A percentile compares a stretch with the other conserved stretches of the same genome.
Evolutionary conservation across 1,140 invertebrate genomes (phyloP).

Genomic region (Lasioglossum albipes): DNA sequence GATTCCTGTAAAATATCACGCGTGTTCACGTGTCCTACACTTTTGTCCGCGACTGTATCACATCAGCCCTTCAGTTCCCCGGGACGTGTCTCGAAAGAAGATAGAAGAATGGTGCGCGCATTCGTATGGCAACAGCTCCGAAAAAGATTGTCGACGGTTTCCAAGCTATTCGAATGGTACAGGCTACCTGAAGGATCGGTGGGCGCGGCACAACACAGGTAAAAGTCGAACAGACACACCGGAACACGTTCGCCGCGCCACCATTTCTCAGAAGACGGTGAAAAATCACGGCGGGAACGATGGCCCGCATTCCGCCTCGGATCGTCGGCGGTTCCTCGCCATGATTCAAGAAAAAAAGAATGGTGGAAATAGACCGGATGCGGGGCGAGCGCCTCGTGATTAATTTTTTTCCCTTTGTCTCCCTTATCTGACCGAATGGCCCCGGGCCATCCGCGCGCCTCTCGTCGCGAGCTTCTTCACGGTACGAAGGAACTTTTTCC

Average conservation of each 20-base stretch:
- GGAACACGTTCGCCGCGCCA: conserved; percentile 18
- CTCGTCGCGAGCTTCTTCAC: conserved; percentile 13
- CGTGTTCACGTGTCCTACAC: too few species aligned
- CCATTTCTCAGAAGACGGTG: conserved; percentile 60
- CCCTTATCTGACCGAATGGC: conserved; percentile 44
- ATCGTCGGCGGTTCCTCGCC: conserved; percentile 40
- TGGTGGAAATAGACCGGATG: conserved; percentile 62
- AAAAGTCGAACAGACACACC: conserved; percentile 27
- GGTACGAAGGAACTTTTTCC: background rate
- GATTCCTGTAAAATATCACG: too few species aligned
- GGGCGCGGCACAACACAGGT: conserved; percentile 17
- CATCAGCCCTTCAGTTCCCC: background rate
- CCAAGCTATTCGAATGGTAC: background rate
- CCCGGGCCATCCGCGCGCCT: background rate
- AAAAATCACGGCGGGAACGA: conserved; percentile 65
- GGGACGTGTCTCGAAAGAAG: too few species aligned
- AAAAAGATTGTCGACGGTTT: conserved; percentile 22
- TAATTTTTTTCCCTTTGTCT: conserved; percentile 62
- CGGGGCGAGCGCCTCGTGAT: conserved; percentile 43
- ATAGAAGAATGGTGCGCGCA: background rate
- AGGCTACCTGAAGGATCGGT: conserved; percentile 12
- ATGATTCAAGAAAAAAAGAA: conserved; percentile 60
- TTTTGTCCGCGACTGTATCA: too few species aligned
- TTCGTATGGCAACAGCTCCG: conserved; percentile 16
- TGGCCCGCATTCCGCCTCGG: conserved; percentile 52